These are phyloP conservation scores for Emberiza fucata DNA, from an alignment of 2,113 vertebrate species.

Conservation along the genomic window DNA sequence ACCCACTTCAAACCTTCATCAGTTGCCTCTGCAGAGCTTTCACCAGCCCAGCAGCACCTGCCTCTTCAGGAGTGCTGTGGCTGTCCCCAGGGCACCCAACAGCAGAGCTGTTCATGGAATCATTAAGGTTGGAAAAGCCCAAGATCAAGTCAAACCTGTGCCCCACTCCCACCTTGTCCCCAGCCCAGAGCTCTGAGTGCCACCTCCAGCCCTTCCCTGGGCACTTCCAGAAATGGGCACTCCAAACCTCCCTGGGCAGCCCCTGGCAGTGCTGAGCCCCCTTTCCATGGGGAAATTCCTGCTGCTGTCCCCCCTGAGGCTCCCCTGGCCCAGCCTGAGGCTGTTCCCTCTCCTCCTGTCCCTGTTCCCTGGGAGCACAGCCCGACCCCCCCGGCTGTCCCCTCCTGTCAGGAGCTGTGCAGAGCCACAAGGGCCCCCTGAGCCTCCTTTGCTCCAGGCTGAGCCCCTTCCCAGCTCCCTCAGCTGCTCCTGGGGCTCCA, in stretches of 20 bases:
- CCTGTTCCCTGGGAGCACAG: not conserved
- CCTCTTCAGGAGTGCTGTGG: not conserved
- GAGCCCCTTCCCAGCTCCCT: not conserved
- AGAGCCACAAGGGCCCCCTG: not conserved
- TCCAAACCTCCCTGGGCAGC: not conserved
- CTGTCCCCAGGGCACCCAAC: not conserved
- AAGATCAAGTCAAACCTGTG: not conserved
- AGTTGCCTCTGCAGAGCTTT: not conserved
- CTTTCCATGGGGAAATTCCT: not conserved
- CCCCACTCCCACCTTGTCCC: not conserved
- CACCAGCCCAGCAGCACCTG: not conserved
- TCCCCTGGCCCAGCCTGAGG: not conserved
- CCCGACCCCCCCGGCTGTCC: not conserved
- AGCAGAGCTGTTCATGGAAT: not conserved
- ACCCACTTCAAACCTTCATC: not conserved
- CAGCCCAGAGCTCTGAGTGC: not conserved
- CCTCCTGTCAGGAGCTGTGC: not conserved
- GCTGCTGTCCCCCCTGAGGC: rapidly evolving
- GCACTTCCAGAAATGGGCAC: not conserved
- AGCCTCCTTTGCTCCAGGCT: not conserved
- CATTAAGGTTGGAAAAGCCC: not conserved
- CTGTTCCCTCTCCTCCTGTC: not conserved
- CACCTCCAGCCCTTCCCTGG: rapidly evolving
- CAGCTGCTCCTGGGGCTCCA: too few relatives aligned
- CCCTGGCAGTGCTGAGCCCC: rapidly evolving